Evolutionary conservation across 1,140 invertebrate genomes (phyloP), one percentile per base, ranked within the genome.

Genomic region (Rhagoletis pomonella): DNA sequence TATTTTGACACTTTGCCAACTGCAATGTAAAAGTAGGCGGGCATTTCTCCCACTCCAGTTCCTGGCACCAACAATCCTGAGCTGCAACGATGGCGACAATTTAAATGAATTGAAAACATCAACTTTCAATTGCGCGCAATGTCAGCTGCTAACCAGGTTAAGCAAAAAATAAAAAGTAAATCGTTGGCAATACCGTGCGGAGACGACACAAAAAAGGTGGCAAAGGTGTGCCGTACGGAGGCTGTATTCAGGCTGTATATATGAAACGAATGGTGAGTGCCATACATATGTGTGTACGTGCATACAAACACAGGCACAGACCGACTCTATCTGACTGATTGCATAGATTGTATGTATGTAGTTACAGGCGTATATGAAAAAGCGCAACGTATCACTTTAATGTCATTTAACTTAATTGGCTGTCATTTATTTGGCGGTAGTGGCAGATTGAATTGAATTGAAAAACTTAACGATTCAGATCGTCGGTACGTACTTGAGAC

Each of bases 51-150:
- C n/a, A 4, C 29, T 39, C 1, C 47, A 3, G 6, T 6, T 12
- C 3, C 39, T 17, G 3, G 7, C 73, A 55, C 1, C 47, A 42
- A 55, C 47, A 17, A 29, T 29, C 29, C 47, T 55, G 10, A 55
- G 47, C 73, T 81, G 73, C 73, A 81, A n/a, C n/a, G 73, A 81
- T 47, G 44, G 3, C 47, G 50, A 44, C 73, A 81, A 81, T 81
- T 81, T 81, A 81, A 81, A 81, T 81, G 73, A 81, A 81, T 81
- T 81, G 73, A 81, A 58, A 81, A 81, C 73, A 81, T 81, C 73
- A 58, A 81, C 73, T 81, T 81, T 81, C 73, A 81, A 81, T 81
- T 81, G 73, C 73, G 73, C 73, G 73, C 47, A 81, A 81, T 81
- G 73, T 81, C 73, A 81, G 47, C 73, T 81, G 73, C 47, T 81